Evolutionary conservation across 1,140 invertebrate genomes (phyloP).

Genomic region (Coptotermes formosanus): DNA sequence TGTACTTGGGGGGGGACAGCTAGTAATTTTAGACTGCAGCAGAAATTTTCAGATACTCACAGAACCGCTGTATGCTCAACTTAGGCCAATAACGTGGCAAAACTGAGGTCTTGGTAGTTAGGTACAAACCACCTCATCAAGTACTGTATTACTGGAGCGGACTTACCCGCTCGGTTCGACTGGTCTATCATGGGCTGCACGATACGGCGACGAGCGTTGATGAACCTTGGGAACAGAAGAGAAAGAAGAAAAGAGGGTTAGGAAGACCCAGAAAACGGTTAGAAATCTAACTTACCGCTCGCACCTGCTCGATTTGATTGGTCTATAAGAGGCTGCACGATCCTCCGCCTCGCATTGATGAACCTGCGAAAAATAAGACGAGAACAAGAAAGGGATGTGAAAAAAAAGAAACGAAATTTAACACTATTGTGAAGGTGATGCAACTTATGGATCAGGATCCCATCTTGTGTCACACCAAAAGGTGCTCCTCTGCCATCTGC

Average conservation of each 20-base stretch:
- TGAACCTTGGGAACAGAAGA: conserved; percentile 71
- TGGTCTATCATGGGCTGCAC: conserved; percentile 97
- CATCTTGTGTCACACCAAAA: too few species aligned
- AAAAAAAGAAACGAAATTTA: too few species aligned
- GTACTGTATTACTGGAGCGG: conserved; percentile 32
- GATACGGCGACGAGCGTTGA: conserved; percentile 96
- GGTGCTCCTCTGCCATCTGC: too few species aligned
- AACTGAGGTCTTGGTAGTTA: background rate
- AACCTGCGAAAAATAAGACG: conserved; percentile 66
- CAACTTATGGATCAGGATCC: too few species aligned
- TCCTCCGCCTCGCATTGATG: conserved; percentile 96
- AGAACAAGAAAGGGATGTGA: conserved; percentile 13
- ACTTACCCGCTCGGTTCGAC: conserved; percentile 96
- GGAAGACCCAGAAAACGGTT: conserved; percentile 12
- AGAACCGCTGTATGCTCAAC: background rate
- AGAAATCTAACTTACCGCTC: conserved; percentile 32
- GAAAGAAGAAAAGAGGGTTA: conserved; percentile 36
- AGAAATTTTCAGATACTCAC: too few species aligned
- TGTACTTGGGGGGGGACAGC: too few species aligned
- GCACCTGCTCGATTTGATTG: conserved; percentile 96
- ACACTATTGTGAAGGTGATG: too few species aligned
- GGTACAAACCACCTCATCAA: too few species aligned
- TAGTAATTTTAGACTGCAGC: too few species aligned
- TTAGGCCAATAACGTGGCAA: background rate
- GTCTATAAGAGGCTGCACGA: conserved; percentile 96